phyloP scores from a whole-genome alignment of 2,888 invertebrate genomes.

The Corbicula japonica region DNA sequence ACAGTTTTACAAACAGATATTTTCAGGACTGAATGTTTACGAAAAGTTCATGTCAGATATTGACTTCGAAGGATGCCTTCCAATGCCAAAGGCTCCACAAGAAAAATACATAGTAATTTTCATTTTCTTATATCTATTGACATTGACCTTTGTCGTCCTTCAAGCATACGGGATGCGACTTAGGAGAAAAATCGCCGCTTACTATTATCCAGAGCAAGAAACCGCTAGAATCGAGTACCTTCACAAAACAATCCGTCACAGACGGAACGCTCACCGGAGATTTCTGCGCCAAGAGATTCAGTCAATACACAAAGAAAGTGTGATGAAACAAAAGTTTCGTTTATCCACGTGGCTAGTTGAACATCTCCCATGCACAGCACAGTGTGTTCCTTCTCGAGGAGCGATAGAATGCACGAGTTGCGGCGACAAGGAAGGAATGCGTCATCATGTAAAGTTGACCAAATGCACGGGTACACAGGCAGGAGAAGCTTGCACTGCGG shows the following conservation, averaged over 20 bases:
- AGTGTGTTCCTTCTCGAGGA: conserved; percentile 13
- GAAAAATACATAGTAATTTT: conserved; percentile 44
- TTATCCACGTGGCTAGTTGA: conserved; percentile 55
- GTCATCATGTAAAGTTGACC: conserved; percentile 19
- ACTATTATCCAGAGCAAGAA: conserved; percentile 70
- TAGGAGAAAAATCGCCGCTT: conserved; percentile 66
- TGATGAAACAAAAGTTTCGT: conserved; percentile 55
- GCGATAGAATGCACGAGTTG: conserved; percentile 59
- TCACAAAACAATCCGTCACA: conserved; percentile 65
- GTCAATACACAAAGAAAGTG: conserved; percentile 58
- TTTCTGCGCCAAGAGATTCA: conserved; percentile 58
- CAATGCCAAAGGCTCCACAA: conserved; percentile 57
- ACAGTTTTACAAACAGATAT: conserved; percentile 44
- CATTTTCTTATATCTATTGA: conserved; percentile 55
- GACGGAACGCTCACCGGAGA: conserved; percentile 43
- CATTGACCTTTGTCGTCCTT: conserved; percentile 56
- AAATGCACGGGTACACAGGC: conserved; percentile 43
- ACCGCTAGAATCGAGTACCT: conserved; percentile 56
- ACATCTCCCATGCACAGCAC: conserved; percentile 39
- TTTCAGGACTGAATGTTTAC: conserved; percentile 53
- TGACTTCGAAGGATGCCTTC: conserved; percentile 63
- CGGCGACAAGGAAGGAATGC: conserved; percentile 23
- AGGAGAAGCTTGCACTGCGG: conserved; percentile 55
- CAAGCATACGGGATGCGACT: conserved; percentile 66
- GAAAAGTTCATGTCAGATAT: conserved; percentile 43